Percentiles rank a stretch among this genome's conserved stretches.
Conservation (phyloP, 2,888 invertebrate species). For the Diachrysia chrysitis region DNA sequence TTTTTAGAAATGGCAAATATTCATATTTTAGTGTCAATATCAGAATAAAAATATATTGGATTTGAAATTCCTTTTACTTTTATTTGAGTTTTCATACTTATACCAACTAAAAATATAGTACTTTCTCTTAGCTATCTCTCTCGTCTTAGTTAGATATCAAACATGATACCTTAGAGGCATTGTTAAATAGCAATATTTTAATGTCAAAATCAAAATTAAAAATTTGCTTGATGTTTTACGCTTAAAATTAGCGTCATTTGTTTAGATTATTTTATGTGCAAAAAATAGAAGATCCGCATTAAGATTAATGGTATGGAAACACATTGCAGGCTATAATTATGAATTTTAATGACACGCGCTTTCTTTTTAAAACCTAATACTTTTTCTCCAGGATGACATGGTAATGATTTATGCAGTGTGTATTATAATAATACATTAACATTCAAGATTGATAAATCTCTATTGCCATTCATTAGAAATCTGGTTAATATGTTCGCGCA, state of each 20-base stretch:
- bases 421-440: not conserved
- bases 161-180: not conserved
- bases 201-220: conserved; percentile 33
- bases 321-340: conserved; percentile 30
- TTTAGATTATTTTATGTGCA: conserved; percentile 30
- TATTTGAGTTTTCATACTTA: not conserved
- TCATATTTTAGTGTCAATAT: too few relatives aligned
- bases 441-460: not conserved
- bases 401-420: not conserved
- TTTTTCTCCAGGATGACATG: not conserved
- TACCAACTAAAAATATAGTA: too few relatives aligned
- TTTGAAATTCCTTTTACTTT: not conserved
- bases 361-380: conserved; percentile 18
- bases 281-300: conserved; percentile 33
- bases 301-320: conserved; percentile 42
- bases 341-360: conserved; percentile 14
- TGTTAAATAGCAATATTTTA: conserved; percentile 24
- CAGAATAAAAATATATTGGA: too few relatives aligned
- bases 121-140: too few relatives aligned
- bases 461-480: not conserved
- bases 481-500: not conserved
- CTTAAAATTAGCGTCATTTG: conserved; percentile 32
- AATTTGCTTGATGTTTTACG: conserved; percentile 29
- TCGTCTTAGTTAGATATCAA: not conserved
- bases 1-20: too few relatives aligned